These are phyloP conservation scores for Columba janthina DNA, from an alignment of 2,113 vertebrate species.

Conservation along the genomic window DNA sequence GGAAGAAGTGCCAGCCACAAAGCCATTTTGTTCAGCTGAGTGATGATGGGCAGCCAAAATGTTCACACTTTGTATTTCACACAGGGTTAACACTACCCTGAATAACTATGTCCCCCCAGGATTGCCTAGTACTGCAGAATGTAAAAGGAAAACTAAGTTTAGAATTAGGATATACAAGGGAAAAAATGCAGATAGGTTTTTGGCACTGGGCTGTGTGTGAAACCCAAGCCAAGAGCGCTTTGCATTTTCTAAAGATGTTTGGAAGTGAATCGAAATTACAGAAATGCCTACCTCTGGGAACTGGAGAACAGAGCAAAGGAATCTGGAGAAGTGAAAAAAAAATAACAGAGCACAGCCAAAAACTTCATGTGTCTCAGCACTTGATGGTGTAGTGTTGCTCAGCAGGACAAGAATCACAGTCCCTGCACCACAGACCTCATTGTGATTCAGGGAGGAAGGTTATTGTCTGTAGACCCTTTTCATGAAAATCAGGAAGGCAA, in stretches of 20 bases:
- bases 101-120: constrained; percentile 42
- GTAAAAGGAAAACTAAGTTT: constrained; percentile 71
- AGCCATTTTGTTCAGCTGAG: constrained; percentile 28
- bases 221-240: constrained; percentile 65
- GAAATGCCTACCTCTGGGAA: constrained; percentile 83
- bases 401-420: constrained; percentile 41
- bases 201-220: constrained; percentile 52
- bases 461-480: background rate
- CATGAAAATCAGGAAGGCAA: background rate
- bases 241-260: constrained; percentile 77
- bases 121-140: constrained; percentile 41
- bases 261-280: constrained; percentile 76
- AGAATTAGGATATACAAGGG: constrained; percentile 74
- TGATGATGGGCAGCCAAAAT: constrained; percentile 23
- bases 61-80: constrained; percentile 42
- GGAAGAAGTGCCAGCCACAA: background rate
- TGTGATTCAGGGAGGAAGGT: background rate
- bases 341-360: constrained; percentile 33
- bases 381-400: constrained; percentile 40
- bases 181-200: constrained; percentile 75
- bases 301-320: constrained; percentile 58
- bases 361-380: constrained; percentile 39
- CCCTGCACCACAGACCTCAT: background rate
- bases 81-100: constrained; percentile 37
- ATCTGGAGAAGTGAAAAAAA: constrained; percentile 50